Percentiles rank a stretch among this genome's conserved stretches.
Conservation (phyloP, 1,140 invertebrate genomes). For the Nasonia giraulti region DNA sequence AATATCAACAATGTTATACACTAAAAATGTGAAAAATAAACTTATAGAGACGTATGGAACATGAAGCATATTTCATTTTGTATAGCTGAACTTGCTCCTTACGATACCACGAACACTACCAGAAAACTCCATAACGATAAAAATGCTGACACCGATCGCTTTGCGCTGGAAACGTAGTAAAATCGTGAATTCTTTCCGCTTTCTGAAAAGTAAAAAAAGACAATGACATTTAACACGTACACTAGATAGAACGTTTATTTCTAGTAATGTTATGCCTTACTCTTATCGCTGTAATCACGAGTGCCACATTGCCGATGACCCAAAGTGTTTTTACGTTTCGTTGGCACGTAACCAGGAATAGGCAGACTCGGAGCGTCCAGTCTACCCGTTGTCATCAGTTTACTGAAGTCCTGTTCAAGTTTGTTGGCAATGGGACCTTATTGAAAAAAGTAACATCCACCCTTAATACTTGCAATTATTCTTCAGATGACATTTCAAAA, state of each 20-base stretch:
- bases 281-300: slow-evolving; percentile 82
- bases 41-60: background rate
- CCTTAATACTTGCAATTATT: no score
- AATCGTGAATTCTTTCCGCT: background rate
- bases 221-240: background rate
- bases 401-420: slow-evolving; percentile 86
- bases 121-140: background rate
- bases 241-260: background rate
- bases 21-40: no score
- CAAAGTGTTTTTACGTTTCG: slow-evolving; percentile 81
- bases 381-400: slow-evolving; percentile 82
- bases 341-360: slow-evolving; percentile 84
- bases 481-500: background rate
- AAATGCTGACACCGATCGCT: background rate
- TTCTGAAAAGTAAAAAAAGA: slow-evolving; percentile 5
- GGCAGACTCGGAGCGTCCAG: slow-evolving; percentile 84
- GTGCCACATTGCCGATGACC: slow-evolving; percentile 84
- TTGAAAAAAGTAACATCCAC: background rate
- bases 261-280: slow-evolving; percentile 52
- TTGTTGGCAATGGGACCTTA: slow-evolving; percentile 82
- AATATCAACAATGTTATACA: background rate
- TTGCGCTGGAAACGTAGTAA: slow-evolving; percentile 21
- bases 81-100: background rate
- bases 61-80: background rate
- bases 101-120: background rate